Conservation (phyloP, 2,797 vertebrate genomes). For the Danionella dracula region DNA sequence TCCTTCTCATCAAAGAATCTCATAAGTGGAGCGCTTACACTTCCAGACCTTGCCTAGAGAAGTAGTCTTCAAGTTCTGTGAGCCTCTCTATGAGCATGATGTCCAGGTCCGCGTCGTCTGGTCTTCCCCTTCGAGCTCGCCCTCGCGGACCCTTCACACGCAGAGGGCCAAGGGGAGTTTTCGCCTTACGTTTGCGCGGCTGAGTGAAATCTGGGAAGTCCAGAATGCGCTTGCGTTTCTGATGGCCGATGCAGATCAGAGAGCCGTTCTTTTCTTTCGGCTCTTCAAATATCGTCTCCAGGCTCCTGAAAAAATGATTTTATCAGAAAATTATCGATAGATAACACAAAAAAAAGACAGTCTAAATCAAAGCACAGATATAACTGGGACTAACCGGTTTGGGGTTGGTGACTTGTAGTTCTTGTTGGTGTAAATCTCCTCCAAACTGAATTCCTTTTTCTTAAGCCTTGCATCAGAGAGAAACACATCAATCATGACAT, state of each 20-base stretch:
- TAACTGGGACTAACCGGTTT: slow-evolving; percentile 70
- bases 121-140: slow-evolving; percentile 70
- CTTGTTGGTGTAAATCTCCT: slow-evolving; percentile 97
- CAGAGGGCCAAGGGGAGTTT: slow-evolving; percentile 55
- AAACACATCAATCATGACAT: neutral
- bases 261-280: slow-evolving; percentile 86
- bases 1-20: no score
- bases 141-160: slow-evolving; percentile 71
- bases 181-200: slow-evolving; percentile 78
- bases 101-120: slow-evolving; percentile 76
- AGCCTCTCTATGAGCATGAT: slow-evolving; percentile 86
- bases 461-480: slow-evolving; percentile 73
- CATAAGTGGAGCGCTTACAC: no score
- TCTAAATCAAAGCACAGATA: neutral
- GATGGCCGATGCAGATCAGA: slow-evolving; percentile 84
- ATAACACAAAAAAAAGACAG: neutral
- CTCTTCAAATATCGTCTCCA: slow-evolving; percentile 97
- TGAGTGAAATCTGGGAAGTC: slow-evolving; percentile 91
- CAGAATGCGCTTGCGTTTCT: slow-evolving; percentile 85
- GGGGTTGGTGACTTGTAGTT: slow-evolving; percentile 89
- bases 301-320: slow-evolving; percentile 66
- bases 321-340: neutral
- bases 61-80: slow-evolving; percentile 83
- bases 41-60: slow-evolving; percentile 72
- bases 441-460: slow-evolving; percentile 95